Evolutionary conservation across 2,113 vertebrate species (phyloP).

Genomic region (Pycnonotus jocosus): DNA sequence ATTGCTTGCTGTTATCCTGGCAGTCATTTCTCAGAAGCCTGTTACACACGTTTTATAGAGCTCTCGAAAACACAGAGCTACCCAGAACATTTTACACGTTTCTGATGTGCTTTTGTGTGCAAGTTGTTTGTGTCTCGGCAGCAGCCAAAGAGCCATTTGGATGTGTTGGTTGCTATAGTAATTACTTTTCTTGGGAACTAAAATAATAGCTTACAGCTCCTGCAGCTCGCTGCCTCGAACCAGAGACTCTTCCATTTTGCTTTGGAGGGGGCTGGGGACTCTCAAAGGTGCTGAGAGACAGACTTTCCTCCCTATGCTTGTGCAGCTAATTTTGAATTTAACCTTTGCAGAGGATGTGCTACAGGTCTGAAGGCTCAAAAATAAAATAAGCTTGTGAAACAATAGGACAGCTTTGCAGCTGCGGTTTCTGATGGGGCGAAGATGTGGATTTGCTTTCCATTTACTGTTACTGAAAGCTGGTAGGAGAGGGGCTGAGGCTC

Average conservation of each 20-base stretch:
- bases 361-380: not conserved
- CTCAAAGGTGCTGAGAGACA: not conserved
- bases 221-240: conserved; percentile 32
- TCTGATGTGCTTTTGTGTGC: conserved; percentile 10
- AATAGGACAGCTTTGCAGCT: not conserved
- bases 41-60: not conserved
- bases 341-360: not conserved
- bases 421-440: not conserved
- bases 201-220: conserved; percentile 46
- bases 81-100: not conserved
- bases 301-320: not conserved
- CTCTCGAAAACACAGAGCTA: not conserved
- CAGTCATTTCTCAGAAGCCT: not conserved
- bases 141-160: not conserved
- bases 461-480: not conserved
- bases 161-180: conserved; percentile 66
- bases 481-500: not conserved
- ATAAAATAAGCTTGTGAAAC: not conserved
- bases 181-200: conserved; percentile 54
- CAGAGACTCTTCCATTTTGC: conserved; percentile 2
- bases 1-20: not conserved
- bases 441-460: not conserved
- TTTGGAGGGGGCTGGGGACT: not conserved
- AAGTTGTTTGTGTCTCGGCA: conserved; percentile 20
- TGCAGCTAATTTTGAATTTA: not conserved